phyloP scores from a whole-genome alignment of 2,113 vertebrate genomes.

The Rhodinocichla rosea region DNA sequence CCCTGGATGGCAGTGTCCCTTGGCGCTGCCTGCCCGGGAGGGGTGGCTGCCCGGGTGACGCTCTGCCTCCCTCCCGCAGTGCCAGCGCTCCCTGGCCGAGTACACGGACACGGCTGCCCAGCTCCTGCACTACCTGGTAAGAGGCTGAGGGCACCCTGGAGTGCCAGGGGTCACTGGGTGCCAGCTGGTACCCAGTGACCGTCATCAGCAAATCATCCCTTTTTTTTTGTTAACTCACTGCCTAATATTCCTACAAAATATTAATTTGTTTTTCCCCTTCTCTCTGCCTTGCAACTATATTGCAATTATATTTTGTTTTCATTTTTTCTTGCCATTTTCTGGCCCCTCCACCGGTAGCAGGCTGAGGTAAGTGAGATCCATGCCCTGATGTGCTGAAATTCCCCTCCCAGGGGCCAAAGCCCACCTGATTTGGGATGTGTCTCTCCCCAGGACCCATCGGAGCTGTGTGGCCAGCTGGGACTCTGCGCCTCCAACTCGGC shows the following conservation, averaged over 20 bases:
- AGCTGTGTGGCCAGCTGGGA: slow-evolving; percentile 76
- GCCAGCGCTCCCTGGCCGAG: slow-evolving; percentile 80
- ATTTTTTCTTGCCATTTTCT: background rate
- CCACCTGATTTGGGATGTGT: rapidly evolving
- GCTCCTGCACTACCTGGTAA: slow-evolving; percentile 84
- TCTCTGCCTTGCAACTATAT: background rate
- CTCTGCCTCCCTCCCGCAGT: slow-evolving; percentile 65
- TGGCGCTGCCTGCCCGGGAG: background rate
- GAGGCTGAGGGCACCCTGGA: background rate
- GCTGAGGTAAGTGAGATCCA: slow-evolving; percentile 58
- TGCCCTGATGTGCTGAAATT: rapidly evolving
- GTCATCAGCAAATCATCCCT: background rate
- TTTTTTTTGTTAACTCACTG: background rate
- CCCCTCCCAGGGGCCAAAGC: rapidly evolving
- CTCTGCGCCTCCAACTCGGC: slow-evolving; percentile 74
- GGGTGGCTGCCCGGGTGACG: rapidly evolving
- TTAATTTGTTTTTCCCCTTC: background rate
- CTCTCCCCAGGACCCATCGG: slow-evolving; percentile 74
- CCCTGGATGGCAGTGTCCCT: too few relatives aligned
- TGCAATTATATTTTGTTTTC: slow-evolving; percentile 21
- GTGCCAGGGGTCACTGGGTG: rapidly evolving
- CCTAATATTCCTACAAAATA: background rate
- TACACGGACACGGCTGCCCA: slow-evolving; percentile 62
- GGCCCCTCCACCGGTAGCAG: background rate
- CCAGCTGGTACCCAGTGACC: too few relatives aligned